phyloP scores from a whole-genome alignment of 2,888 invertebrate species.

The Caenorhabditis japonica region DNA sequence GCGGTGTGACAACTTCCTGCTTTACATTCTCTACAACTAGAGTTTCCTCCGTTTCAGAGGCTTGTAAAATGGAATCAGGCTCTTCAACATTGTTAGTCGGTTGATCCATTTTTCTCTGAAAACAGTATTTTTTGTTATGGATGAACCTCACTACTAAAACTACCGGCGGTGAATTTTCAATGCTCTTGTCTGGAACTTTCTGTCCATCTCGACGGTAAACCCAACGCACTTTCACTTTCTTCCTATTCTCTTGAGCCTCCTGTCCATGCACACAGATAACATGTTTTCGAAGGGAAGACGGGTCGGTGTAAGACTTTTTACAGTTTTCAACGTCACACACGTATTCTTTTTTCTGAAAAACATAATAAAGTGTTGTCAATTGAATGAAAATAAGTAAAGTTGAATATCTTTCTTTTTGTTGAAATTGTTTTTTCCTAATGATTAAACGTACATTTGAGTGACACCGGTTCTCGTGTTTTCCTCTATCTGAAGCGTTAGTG shows the following conservation, averaged over 20 bases:
- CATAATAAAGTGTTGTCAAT: not conserved
- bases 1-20: too few relatives aligned
- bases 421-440: slow-evolving; percentile 6
- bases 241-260: slow-evolving; percentile 93
- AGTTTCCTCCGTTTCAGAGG: too few relatives aligned
- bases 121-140: not conserved
- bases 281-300: slow-evolving; percentile 95
- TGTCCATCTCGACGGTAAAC: slow-evolving; percentile 10
- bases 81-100: too few relatives aligned
- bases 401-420: too few relatives aligned
- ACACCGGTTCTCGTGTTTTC: slow-evolving; percentile 98
- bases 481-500: slow-evolving; percentile 96
- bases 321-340: slow-evolving; percentile 97
- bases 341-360: slow-evolving; percentile 90
- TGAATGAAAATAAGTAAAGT: too few relatives aligned
- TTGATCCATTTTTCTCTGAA: not conserved
- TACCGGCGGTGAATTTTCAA: too few relatives aligned
- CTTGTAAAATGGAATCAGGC: too few relatives aligned
- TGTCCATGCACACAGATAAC: slow-evolving; percentile 98
- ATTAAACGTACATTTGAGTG: slow-evolving; percentile 86
- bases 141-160: too few relatives aligned
- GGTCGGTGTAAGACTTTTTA: slow-evolving; percentile 97
- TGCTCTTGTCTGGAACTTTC: not conserved
- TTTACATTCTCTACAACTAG: too few relatives aligned
- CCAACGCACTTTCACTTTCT: slow-evolving; percentile 84